These are phyloP conservation scores for Aromia moschata DNA, from an alignment of 2,888 invertebrate species.

Conservation along the genomic window DNA sequence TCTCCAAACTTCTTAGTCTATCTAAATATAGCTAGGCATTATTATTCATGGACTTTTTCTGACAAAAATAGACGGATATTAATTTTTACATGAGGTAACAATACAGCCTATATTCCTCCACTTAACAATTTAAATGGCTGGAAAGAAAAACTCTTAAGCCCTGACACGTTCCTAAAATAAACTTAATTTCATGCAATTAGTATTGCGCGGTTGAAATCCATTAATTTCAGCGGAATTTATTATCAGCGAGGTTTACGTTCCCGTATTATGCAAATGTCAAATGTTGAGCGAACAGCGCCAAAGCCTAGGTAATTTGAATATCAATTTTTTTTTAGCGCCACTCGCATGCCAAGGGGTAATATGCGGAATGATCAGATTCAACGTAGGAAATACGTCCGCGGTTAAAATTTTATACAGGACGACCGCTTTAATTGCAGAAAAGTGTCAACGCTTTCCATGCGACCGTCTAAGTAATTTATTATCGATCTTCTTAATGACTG, in stretches of 20 bases:
- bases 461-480: no score
- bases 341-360: slow-evolving; percentile 19
- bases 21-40: no score
- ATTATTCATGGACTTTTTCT: background rate
- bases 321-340: slow-evolving; percentile 21
- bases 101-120: slow-evolving; percentile 17
- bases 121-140: slow-evolving; percentile 23
- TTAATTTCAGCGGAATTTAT: slow-evolving; percentile 30
- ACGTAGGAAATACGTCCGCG: background rate
- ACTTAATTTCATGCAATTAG: slow-evolving; percentile 31
- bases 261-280: slow-evolving; percentile 25
- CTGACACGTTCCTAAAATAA: slow-evolving; percentile 29
- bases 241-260: slow-evolving; percentile 22
- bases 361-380: slow-evolving; percentile 1
- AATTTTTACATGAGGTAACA: background rate
- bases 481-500: no score
- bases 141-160: slow-evolving; percentile 25
- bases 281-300: slow-evolving; percentile 8
- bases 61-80: background rate
- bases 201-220: slow-evolving; percentile 29
- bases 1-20: no score
- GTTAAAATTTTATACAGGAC: no score
- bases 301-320: slow-evolving; percentile 25
- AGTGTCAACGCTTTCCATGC: no score
- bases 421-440: no score